These are phyloP conservation scores for Myripristis jacobus DNA, from an alignment of 2,797 vertebrate species.

Conservation along the genomic window DNA sequence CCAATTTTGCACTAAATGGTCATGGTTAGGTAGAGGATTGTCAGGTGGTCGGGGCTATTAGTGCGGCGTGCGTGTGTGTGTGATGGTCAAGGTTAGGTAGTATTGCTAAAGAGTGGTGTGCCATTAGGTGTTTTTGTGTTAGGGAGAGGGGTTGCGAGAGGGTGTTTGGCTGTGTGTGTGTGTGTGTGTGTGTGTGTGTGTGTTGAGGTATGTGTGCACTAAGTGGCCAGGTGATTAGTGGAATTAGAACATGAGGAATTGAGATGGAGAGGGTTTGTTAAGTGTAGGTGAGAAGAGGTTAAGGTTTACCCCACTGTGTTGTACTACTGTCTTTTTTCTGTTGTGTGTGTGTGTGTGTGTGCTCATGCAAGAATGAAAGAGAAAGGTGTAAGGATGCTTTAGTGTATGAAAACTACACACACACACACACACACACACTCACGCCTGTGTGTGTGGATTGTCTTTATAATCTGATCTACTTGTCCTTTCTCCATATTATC, in stretches of 20 bases:
- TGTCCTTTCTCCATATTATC: constrained; percentile 90
- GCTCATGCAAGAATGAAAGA: constrained; percentile 20
- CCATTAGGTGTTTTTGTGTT: constrained; percentile 78
- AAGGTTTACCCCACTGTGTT: not conserved
- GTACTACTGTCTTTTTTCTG: constrained; percentile 11
- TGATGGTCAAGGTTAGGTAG: constrained; percentile 78
- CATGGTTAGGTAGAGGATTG: constrained; percentile 76
- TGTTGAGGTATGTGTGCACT: constrained; percentile 39
- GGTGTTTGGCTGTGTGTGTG: constrained; percentile 15
- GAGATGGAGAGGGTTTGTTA: constrained; percentile 76
- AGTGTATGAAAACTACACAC: too few relatives aligned
- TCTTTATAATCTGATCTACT: constrained; percentile 89
- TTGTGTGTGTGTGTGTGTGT: constrained; percentile 41
- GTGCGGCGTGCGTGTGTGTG: constrained; percentile 48
- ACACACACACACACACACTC: too few relatives aligned
- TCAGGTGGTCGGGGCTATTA: constrained; percentile 73
- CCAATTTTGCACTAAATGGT: constrained; percentile 84
- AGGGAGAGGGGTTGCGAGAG: constrained; percentile 55
- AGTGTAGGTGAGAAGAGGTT: constrained; percentile 63
- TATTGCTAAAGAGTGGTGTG: constrained; percentile 77
- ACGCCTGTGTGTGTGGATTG: constrained; percentile 65
- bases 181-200: constrained; percentile 13
- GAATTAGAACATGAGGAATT: constrained; percentile 78
- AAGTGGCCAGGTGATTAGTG: constrained; percentile 77
- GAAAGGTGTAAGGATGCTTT: constrained; percentile 39